Percentiles rank a stretch among this genome's conserved stretches.
Evolutionary conservation across 2,888 invertebrate species (phyloP).

Genomic region (Lepidonotus clava): DNA sequence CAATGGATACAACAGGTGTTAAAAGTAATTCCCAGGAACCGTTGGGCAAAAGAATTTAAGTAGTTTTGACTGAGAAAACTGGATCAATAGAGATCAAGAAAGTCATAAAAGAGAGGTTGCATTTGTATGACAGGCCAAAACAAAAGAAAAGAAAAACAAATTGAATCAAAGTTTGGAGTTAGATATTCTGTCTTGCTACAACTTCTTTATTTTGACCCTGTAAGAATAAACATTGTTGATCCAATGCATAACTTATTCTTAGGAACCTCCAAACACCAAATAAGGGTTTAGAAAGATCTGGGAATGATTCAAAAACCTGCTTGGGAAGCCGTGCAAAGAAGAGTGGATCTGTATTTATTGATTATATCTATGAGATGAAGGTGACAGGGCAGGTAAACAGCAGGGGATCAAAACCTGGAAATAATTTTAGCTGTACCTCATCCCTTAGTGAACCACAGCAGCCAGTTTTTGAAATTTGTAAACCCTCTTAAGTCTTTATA

Average conservation of each 20-base stretch:
- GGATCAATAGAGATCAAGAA: neutral
- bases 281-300: no score
- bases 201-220: neutral
- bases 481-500: no score
- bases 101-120: neutral
- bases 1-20: neutral
- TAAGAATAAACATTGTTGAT: neutral
- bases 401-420: no score
- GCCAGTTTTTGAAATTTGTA: no score
- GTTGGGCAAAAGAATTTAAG: neutral
- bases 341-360: no score
- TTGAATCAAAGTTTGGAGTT: neutral
- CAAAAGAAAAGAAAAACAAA: neutral
- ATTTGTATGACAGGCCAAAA: neutral
- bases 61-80: neutral
- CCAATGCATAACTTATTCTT: constrained; percentile 15
- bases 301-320: no score
- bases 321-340: no score
- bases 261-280: no score
- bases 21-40: neutral
- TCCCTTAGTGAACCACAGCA: no score
- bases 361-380: no score
- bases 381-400: no score
- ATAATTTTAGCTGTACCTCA: no score
- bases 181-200: neutral